phyloP scores from a whole-genome alignment of 2,888 invertebrate genomes.

The Platycheirus albimanus region DNA sequence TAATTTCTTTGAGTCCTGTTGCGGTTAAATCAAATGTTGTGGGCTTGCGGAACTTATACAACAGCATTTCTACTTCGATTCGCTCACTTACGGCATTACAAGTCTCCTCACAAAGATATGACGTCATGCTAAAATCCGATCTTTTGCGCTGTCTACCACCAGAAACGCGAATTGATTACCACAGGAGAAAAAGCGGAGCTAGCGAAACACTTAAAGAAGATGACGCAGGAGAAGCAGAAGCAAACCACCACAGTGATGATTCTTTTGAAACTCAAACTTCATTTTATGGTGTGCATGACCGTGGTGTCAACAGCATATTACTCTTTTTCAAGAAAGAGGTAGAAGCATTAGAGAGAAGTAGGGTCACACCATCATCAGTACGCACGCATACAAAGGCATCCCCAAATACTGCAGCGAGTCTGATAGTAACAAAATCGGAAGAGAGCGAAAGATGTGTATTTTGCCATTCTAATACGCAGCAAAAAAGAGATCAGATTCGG shows the following conservation, averaged over 20 bases:
- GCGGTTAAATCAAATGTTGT: conserved; percentile 20
- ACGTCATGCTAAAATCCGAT: conserved; percentile 31
- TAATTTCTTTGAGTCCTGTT: conserved; percentile 34
- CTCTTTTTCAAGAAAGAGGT: conserved; percentile 27
- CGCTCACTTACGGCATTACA: conserved; percentile 23
- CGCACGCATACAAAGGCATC: too few relatives aligned
- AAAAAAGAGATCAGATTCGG: conserved; percentile 27
- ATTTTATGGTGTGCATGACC: conserved; percentile 21
- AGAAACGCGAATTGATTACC: conserved; percentile 26
- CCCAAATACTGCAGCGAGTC: conserved; percentile 27
- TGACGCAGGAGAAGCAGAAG: conserved; percentile 2
- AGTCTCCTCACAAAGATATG: conserved; percentile 25
- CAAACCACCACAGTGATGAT: conserved; percentile 1
- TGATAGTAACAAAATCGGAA: conserved; percentile 13
- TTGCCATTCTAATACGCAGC: conserved; percentile 18
- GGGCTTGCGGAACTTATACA: conserved; percentile 38
- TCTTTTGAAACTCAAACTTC: conserved; percentile 8
- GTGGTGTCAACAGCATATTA: conserved; percentile 12
- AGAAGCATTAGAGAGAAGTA: too few relatives aligned
- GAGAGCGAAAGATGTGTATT: conserved; percentile 9
- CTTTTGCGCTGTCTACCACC: conserved; percentile 7
- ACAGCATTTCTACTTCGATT: conserved; percentile 22
- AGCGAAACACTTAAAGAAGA: background rate
- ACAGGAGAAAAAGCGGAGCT: too few relatives aligned
- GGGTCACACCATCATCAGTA: too few relatives aligned